Percentiles rank a stretch among this genome's conserved stretches.
Evolutionary conservation across 2,888 invertebrate genomes (phyloP).

Genomic region (Shargacucullia verbasci): DNA sequence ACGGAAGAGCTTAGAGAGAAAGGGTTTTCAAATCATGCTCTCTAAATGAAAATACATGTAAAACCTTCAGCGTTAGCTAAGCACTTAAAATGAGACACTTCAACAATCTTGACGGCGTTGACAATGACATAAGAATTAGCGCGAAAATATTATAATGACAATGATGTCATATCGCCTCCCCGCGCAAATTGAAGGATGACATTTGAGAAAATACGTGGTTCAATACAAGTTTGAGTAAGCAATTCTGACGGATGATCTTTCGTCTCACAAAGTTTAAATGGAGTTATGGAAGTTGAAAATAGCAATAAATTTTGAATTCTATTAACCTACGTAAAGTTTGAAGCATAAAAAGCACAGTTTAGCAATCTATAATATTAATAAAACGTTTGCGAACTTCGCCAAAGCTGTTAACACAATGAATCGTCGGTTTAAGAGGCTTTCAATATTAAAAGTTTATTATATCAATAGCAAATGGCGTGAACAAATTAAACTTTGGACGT

Average conservation of each 20-base stretch:
- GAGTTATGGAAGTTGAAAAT: constrained; percentile 45
- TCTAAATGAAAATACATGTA: not conserved
- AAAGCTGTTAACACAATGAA: constrained; percentile 38
- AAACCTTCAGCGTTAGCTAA: not conserved
- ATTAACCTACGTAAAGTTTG: constrained; percentile 38
- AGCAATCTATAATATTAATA: constrained; percentile 37
- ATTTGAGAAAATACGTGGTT: constrained; percentile 31
- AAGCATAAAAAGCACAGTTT: constrained; percentile 32
- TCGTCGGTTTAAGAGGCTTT: constrained; percentile 19
- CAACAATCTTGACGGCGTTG: constrained; percentile 5
- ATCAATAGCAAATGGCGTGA: constrained; percentile 39
- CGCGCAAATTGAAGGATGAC: constrained; percentile 29
- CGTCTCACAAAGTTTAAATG: constrained; percentile 48
- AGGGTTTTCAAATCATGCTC: not conserved
- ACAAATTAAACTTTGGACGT: constrained; percentile 46
- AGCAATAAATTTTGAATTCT: constrained; percentile 46
- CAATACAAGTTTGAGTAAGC: constrained; percentile 29
- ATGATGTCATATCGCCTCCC: constrained; percentile 19
- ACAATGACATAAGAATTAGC: constrained; percentile 21
- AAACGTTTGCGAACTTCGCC: constrained; percentile 33
- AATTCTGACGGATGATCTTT: constrained; percentile 50
- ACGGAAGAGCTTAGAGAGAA: not conserved
- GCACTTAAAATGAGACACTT: constrained; percentile 4
- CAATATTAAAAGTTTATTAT: constrained; percentile 38
- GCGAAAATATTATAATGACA: constrained; percentile 20